These are phyloP conservation scores for Xenops minutus DNA, from an alignment of 2,797 vertebrate genomes.

Conservation along the genomic window DNA sequence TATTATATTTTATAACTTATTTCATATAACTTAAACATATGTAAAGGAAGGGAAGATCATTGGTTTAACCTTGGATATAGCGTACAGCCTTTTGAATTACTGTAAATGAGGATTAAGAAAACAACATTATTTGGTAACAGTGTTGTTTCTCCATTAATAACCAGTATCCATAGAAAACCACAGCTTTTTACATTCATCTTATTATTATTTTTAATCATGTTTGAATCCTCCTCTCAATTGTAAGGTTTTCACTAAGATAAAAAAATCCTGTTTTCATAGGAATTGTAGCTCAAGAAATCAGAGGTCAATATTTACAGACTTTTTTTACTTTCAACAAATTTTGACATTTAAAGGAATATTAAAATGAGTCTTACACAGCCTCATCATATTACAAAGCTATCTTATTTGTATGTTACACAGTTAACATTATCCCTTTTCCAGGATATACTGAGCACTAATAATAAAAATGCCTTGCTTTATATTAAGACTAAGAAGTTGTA, in stretches of 20 bases:
- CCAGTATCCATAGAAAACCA: neutral
- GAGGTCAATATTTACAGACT: conserved; percentile 17
- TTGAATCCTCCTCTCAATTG: neutral
- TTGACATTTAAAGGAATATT: conserved; percentile 35
- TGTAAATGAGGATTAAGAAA: neutral
- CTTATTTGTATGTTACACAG: neutral
- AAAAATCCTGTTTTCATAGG: neutral
- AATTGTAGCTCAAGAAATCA: conserved; percentile 29
- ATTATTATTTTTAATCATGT: neutral
- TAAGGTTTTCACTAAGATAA: neutral
- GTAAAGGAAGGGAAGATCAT: neutral
- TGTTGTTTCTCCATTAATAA: neutral
- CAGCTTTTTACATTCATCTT: neutral
- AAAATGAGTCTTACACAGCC: neutral
- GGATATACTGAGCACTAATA: neutral
- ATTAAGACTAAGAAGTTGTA: neutral
- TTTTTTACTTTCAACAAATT: conserved; percentile 3
- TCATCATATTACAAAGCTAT: neutral
- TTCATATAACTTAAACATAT: neutral
- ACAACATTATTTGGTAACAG: fast-evolving
- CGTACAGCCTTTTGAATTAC: neutral
- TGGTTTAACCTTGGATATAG: neutral
- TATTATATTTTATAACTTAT: neutral
- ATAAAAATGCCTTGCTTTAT: neutral
- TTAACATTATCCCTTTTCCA: conserved; percentile 4